phyloP scores from a whole-genome alignment of 2,797 vertebrate genomes.

The Enoplosus armatus region DNA sequence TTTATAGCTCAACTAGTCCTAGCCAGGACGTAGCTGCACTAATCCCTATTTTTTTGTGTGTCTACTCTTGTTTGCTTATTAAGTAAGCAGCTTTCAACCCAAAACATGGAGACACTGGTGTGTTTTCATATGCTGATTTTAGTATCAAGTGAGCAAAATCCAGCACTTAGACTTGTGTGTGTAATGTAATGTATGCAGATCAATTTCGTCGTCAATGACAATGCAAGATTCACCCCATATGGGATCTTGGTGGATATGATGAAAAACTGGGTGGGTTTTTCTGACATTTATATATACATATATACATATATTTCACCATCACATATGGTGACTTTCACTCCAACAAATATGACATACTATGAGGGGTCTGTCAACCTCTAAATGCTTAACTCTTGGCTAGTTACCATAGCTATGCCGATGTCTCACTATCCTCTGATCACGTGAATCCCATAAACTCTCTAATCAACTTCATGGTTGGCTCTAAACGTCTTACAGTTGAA shows the following conservation, averaged over 20 bases:
- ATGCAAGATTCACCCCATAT: neutral
- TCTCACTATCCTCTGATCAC: neutral
- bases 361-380: neutral
- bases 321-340: neutral
- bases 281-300: constrained; percentile 4
- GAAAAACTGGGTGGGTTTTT: neutral
- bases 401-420: neutral
- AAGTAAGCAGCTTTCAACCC: neutral
- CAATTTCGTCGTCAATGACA: neutral
- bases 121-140: neutral
- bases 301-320: neutral
- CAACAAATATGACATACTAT: neutral
- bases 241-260: neutral
- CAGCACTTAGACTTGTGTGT: neutral
- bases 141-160: neutral
- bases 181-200: neutral
- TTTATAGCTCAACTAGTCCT: too few relatives aligned
- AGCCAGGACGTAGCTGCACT: too few relatives aligned
- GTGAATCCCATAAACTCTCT: neutral
- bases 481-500: constrained; percentile 11
- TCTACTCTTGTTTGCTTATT: neutral
- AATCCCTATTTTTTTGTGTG: neutral
- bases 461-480: neutral
- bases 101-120: neutral
- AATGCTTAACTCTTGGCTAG: neutral